These are phyloP conservation scores for Caloenas nicobarica DNA, from an alignment of 2,113 vertebrate species.

Conservation along the genomic window DNA sequence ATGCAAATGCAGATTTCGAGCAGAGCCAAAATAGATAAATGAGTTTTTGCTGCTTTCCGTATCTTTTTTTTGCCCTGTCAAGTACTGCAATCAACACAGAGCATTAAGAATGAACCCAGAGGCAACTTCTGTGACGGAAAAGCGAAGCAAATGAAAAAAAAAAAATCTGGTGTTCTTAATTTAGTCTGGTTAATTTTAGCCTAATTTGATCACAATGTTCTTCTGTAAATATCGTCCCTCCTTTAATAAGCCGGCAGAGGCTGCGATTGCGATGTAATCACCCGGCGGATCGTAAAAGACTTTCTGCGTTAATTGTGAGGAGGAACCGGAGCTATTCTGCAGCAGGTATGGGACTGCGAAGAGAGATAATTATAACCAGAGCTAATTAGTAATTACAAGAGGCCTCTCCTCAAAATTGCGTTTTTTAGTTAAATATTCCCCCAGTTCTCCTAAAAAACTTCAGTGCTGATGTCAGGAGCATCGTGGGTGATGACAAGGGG, in stretches of 20 bases:
- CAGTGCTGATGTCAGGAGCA: neutral
- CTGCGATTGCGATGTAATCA: constrained; percentile 55
- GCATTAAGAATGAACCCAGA: neutral
- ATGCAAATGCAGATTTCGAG: neutral
- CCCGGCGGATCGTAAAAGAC: constrained; percentile 38
- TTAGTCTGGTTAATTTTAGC: constrained; percentile 68
- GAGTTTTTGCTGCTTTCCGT: neutral
- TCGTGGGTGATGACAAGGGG: neutral
- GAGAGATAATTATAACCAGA: constrained; percentile 72
- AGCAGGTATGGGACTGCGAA: constrained; percentile 68
- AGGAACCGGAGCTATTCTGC: constrained; percentile 36
- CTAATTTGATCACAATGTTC: constrained; percentile 70
- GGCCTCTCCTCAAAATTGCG: constrained; percentile 59
- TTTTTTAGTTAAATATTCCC: constrained; percentile 67
- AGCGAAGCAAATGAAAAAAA: neutral
- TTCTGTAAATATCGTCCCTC: constrained; percentile 59
- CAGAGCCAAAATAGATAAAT: neutral
- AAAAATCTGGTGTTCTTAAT: neutral
- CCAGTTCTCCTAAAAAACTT: neutral
- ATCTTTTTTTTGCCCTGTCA: neutral
- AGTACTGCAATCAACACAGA: neutral
- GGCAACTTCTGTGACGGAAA: neutral
- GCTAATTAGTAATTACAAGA: constrained; percentile 77
- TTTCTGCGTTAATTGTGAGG: constrained; percentile 63
- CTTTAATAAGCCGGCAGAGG: constrained; percentile 53